Base-by-base conservation (phyloP, 2,888 invertebrate genomes). In the Hipparchia sbordonii region DNA sequence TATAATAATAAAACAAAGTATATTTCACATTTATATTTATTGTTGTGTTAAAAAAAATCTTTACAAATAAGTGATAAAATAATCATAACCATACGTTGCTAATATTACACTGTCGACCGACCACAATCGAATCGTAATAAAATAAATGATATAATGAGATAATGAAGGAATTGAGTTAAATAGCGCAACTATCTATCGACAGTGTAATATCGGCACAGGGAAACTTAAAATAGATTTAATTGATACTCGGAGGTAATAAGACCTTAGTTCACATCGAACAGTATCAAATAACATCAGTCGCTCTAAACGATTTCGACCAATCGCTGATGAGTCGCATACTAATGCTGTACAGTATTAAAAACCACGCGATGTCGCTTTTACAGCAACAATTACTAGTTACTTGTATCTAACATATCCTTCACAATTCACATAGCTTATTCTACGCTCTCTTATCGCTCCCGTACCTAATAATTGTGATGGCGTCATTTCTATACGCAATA, bases 171-270 rank as follows among this genome's bases (percentile, higher is more conserved):
- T 73, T 74, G 67, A 75, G 75, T 75, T 74, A 74, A 73, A 77
- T 75, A 72, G 73, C 71, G 72, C 65, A 61, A 71, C 60, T 70
- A 74, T 52, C 51, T 33, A 65, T 70, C 76, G 77, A 76, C 82
- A 85, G 85, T 85, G 87, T 83, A 87, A 85, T 80, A 87, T 83
- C 84, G 85, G 85, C 81, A 81, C 81, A 80, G 79, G 80, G 82
- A 85, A 88, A 91, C 88, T 91, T 90, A 91, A 88, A 88, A 87
- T 89, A 91, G 78, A 85, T 89, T 91, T 88, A 90, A 92, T 92
- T 89, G 93, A 93, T 93, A 93, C 92, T 93, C 93, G 93, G 93
- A 93, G 93, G 93, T 93, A 93, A 92, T 92, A 90, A 89, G 89
- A 92, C 89, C 90, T 88, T 89, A 90, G 85, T 87, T 87, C 88